A percentile compares a stretch with the other conserved stretches of the same genome.
These are phyloP conservation scores for Ambastaia sidthimunki DNA, from an alignment of 2,797 vertebrate genomes.

Conservation along the genomic window DNA sequence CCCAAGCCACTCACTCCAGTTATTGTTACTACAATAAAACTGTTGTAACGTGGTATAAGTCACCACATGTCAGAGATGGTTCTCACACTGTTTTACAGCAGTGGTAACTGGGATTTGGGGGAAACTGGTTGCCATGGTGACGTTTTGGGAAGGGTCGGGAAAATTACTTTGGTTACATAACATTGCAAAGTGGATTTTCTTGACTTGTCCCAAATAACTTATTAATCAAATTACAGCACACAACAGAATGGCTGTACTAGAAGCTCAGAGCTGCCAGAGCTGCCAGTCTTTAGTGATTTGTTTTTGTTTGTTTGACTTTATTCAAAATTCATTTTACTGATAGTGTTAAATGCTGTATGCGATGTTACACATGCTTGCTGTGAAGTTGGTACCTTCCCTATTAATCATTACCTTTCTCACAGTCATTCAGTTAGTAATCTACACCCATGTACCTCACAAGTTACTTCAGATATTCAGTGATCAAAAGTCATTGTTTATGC, in stretches of 20 bases:
- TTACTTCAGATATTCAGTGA: background rate
- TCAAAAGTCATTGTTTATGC: background rate
- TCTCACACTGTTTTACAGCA: background rate
- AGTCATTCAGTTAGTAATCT: constrained; percentile 24
- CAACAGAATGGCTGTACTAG: too few relatives aligned
- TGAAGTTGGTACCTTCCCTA: background rate
- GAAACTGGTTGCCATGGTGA: background rate
- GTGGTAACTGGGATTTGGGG: background rate
- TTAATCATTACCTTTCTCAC: constrained; percentile 18
- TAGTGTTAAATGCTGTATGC: background rate
- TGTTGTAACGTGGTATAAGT: background rate
- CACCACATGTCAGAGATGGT: background rate
- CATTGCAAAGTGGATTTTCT: background rate
- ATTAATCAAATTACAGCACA: background rate
- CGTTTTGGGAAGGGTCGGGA: background rate
- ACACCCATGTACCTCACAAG: constrained; percentile 19
- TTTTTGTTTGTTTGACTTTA: background rate
- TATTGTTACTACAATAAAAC: background rate
- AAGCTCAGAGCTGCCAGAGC: too few relatives aligned
- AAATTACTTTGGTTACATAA: background rate
- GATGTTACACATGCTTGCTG: background rate
- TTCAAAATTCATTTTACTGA: background rate
- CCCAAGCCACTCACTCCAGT: background rate
- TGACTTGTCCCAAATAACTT: background rate
- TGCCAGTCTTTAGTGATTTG: too few relatives aligned